A percentile compares a stretch with the other conserved stretches of the same genome.
Evolutionary conservation across 2,797 vertebrate species (phyloP).

Genomic region (Lycodopsis pacificus): DNA sequence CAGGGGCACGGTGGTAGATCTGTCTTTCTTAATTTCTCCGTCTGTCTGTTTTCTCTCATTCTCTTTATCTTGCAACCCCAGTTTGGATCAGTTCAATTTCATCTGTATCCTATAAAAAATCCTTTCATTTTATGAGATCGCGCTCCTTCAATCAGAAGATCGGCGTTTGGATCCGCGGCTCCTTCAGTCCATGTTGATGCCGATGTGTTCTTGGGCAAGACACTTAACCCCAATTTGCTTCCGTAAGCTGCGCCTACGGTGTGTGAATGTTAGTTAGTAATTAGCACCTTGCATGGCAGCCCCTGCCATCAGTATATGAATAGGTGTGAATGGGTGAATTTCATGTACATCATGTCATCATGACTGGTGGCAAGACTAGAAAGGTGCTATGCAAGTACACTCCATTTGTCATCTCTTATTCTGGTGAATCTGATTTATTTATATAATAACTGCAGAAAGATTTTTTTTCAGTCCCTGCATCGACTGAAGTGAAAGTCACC

Average conservation of each 20-base stretch:
- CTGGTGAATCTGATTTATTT: not conserved
- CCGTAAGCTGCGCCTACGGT: not conserved
- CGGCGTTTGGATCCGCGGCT: not conserved
- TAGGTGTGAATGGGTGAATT: not conserved
- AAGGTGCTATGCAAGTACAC: not conserved
- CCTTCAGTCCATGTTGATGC: not conserved
- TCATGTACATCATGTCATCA: no score
- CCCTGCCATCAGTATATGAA: not conserved
- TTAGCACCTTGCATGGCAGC: not conserved
- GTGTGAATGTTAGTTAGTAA: not conserved
- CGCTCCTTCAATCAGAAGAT: not conserved
- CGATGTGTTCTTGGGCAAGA: no score
- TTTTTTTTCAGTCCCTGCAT: not conserved
- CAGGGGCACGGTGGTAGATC: not conserved
- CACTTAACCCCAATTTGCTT: not conserved
- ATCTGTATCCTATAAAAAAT: not conserved
- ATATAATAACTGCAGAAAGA: not conserved
- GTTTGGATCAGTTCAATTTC: not conserved
- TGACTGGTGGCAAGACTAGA: not conserved
- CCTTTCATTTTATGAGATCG: not conserved
- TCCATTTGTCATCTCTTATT: not conserved
- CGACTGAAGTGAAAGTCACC: constrained; percentile 4
- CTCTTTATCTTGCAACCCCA: not conserved
- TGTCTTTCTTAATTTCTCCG: not conserved
- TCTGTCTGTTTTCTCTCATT: not conserved